Conservation (phyloP, 53 echinoderm and acorn worm genomes). For the Paelopatides confundens region DNA sequence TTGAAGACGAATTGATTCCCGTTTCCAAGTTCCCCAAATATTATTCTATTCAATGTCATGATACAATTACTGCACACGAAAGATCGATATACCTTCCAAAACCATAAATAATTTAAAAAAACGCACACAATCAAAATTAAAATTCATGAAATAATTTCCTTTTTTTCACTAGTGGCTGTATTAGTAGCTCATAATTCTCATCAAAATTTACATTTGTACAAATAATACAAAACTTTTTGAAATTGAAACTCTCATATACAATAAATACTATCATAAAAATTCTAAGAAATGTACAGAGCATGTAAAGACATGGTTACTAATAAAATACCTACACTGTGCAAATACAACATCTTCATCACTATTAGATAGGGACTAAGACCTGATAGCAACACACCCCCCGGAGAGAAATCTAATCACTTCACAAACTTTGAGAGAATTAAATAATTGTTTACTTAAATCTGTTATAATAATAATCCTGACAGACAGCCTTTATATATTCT, state of each 20-base stretch:
- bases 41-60: too few relatives aligned
- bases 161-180: conserved; percentile 3
- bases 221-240: conserved; percentile 25
- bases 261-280: conserved; percentile 43
- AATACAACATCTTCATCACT: not conserved
- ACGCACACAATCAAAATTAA: too few relatives aligned
- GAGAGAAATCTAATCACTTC: not conserved
- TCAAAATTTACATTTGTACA: conserved; percentile 36
- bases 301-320: not conserved
- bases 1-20: too few relatives aligned
- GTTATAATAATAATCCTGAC: not conserved
- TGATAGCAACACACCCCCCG: not conserved
- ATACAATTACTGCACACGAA: too few relatives aligned
- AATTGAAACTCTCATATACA: conserved; percentile 35
- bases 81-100: too few relatives aligned
- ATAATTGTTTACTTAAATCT: not conserved
- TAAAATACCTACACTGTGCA: not conserved
- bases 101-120: too few relatives aligned
- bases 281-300: conserved; percentile 14
- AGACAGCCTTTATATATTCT: not conserved
- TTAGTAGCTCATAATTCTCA: conserved; percentile 27
- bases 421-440: not conserved
- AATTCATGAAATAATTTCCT: too few relatives aligned
- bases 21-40: too few relatives aligned
- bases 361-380: not conserved